Conservation (phyloP, 1,140 invertebrate genomes). For the Cylas formicarius region DNA sequence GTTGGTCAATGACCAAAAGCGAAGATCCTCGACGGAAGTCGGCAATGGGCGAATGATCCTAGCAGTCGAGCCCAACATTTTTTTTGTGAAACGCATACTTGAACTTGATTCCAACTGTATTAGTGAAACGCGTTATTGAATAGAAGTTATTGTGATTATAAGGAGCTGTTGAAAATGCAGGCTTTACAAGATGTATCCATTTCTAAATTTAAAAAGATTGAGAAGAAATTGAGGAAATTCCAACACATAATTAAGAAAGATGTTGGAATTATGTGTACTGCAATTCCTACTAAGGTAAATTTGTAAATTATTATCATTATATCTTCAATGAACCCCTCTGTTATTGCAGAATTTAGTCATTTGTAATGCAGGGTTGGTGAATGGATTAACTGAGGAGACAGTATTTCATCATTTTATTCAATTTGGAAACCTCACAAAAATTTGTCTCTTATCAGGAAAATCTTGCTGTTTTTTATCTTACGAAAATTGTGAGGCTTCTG, state of each 20-base stretch:
- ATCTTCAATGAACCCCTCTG: slow-evolving; percentile 19
- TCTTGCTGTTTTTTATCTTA: slow-evolving; percentile 69
- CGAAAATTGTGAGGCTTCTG: slow-evolving; percentile 43
- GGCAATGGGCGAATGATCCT: too few relatives aligned
- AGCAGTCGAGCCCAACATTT: too few relatives aligned
- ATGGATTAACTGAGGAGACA: slow-evolving; percentile 57
- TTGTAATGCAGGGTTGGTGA: slow-evolving; percentile 69
- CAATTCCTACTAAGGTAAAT: slow-evolving; percentile 42
- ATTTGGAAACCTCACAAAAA: slow-evolving; percentile 47
- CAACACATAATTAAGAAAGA: slow-evolving; percentile 44
- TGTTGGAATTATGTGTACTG: slow-evolving; percentile 41
- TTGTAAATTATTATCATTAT: slow-evolving; percentile 10
- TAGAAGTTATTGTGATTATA: too few relatives aligned
- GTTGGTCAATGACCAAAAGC: too few relatives aligned
- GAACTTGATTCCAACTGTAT: too few relatives aligned
- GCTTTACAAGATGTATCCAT: too few relatives aligned
- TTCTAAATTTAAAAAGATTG: too few relatives aligned
- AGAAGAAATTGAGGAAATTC: slow-evolving; percentile 44
- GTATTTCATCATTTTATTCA: slow-evolving; percentile 47
- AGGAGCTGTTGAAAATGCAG: too few relatives aligned
- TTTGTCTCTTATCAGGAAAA: slow-evolving; percentile 63
- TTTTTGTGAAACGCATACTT: too few relatives aligned
- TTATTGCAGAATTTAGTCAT: slow-evolving; percentile 45
- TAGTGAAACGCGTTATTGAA: too few relatives aligned
- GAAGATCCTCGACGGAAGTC: too few relatives aligned